phyloP scores from a whole-genome alignment of 2,113 vertebrate genomes.

The Patagioenas fasciata region DNA sequence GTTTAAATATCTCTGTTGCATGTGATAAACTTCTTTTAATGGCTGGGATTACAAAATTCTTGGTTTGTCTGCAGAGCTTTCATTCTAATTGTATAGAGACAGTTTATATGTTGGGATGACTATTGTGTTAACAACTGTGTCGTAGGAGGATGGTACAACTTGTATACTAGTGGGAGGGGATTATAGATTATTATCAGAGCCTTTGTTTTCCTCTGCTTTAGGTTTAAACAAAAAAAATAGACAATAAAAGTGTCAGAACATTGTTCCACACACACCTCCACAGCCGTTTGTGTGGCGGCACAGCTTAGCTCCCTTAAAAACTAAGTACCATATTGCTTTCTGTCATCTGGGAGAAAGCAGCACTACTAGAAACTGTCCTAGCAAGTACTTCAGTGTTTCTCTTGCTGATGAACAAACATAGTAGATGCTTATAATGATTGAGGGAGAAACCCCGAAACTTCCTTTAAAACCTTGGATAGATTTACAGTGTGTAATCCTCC shows the following conservation, averaged over 20 bases:
- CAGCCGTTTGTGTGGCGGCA: neutral
- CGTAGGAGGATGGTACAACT: neutral
- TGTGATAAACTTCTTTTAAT: neutral
- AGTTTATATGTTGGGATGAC: neutral
- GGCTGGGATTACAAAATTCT: neutral
- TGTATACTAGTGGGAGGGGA: too few relatives aligned
- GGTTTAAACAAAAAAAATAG: neutral
- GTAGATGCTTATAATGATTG: neutral
- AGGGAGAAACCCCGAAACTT: neutral
- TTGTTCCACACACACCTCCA: neutral
- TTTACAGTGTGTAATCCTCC: neutral
- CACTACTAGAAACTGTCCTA: neutral
- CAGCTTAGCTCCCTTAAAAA: neutral
- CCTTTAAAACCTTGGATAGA: neutral
- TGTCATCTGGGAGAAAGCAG: neutral
- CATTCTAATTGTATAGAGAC: neutral
- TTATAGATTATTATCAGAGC: neutral
- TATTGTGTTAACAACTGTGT: accelerated
- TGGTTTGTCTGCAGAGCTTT: neutral
- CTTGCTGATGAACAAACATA: neutral
- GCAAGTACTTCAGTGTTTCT: neutral
- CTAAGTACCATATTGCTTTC: neutral
- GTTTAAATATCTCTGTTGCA: neutral
- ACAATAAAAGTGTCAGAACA: neutral
- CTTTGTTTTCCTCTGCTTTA: neutral